Evolutionary conservation across 2,113 vertebrate genomes (phyloP).

Genomic region (Thryonomys swinderianus): DNA sequence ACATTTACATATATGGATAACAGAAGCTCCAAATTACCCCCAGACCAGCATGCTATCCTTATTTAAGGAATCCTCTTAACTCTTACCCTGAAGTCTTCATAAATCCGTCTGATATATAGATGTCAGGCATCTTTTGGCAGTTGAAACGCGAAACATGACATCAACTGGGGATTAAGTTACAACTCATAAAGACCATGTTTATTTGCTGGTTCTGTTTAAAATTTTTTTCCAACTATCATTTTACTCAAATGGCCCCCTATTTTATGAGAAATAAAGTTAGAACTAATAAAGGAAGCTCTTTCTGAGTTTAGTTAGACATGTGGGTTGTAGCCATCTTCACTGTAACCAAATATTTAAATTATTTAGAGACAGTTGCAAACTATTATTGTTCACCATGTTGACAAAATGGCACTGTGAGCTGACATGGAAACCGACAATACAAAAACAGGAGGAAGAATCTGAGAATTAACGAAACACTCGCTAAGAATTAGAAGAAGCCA

Average conservation of each 20-base stretch:
- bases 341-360: slow-evolving; percentile 66
- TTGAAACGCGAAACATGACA: slow-evolving; percentile 69
- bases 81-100: slow-evolving; percentile 64
- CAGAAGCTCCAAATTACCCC: slow-evolving; percentile 58
- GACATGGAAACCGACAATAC: background rate
- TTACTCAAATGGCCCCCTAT: slow-evolving; percentile 71
- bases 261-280: slow-evolving; percentile 80
- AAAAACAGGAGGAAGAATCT: background rate
- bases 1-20: slow-evolving; percentile 47
- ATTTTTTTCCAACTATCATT: slow-evolving; percentile 67
- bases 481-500: background rate
- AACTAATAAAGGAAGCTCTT: slow-evolving; percentile 53
- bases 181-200: slow-evolving; percentile 77
- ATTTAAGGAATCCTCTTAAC: slow-evolving; percentile 68
- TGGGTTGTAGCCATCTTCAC: slow-evolving; percentile 30
- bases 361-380: slow-evolving; percentile 4
- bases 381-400: background rate
- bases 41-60: slow-evolving; percentile 57
- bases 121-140: slow-evolving; percentile 62
- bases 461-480: slow-evolving; percentile 17
- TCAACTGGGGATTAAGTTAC: slow-evolving; percentile 73
- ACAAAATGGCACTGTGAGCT: background rate
- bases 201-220: slow-evolving; percentile 81
- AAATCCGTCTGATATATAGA: slow-evolving; percentile 78
- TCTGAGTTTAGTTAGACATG: slow-evolving; percentile 22